Conservation (phyloP, 2,888 invertebrate genomes). For the Heteromyza rotundicornis region DNA sequence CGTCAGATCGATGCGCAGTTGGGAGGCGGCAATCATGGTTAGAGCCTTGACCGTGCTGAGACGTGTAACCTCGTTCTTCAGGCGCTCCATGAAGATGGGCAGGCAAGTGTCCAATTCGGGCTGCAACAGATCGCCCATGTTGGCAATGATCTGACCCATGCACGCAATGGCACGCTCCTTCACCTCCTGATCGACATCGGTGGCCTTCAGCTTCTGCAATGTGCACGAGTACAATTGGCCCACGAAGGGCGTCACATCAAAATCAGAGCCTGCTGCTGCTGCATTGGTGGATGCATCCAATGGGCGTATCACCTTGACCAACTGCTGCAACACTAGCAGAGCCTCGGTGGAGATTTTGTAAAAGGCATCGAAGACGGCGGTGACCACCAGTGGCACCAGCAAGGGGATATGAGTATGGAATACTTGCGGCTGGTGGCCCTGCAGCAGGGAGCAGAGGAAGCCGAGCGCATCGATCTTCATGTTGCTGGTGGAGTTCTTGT, state of each 20-base stretch:
- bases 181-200: slow-evolving; percentile 99
- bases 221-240: slow-evolving; percentile 84
- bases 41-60: slow-evolving; percentile 95
- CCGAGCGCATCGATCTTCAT: slow-evolving; percentile 97
- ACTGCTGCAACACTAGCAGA: slow-evolving; percentile 86
- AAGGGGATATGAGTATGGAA: slow-evolving; percentile 82
- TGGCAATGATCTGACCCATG: slow-evolving; percentile 93
- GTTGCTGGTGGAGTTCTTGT: slow-evolving; percentile 93
- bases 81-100: slow-evolving; percentile 92
- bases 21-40: slow-evolving; percentile 91
- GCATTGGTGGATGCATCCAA: slow-evolving; percentile 54
- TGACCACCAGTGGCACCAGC: slow-evolving; percentile 83
- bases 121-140: slow-evolving; percentile 85
- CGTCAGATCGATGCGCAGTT: slow-evolving; percentile 81
- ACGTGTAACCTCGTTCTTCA: slow-evolving; percentile 96
- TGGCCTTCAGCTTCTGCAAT: slow-evolving; percentile 83
- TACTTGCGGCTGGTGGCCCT: slow-evolving; percentile 64
- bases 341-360: slow-evolving; percentile 99
- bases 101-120: slow-evolving; percentile 83
- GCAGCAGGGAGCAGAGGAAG: slow-evolving; percentile 70
- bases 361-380: slow-evolving; percentile 92
- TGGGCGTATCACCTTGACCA: slow-evolving; percentile 93
- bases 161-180: slow-evolving; percentile 98
- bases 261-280: slow-evolving; percentile 61
- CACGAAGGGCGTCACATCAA: slow-evolving; percentile 81